Percentiles rank a stretch among this genome's conserved stretches.
Evolutionary conservation across 2,113 vertebrate genomes (phyloP).

Genomic region (Danio rerio): DNA sequence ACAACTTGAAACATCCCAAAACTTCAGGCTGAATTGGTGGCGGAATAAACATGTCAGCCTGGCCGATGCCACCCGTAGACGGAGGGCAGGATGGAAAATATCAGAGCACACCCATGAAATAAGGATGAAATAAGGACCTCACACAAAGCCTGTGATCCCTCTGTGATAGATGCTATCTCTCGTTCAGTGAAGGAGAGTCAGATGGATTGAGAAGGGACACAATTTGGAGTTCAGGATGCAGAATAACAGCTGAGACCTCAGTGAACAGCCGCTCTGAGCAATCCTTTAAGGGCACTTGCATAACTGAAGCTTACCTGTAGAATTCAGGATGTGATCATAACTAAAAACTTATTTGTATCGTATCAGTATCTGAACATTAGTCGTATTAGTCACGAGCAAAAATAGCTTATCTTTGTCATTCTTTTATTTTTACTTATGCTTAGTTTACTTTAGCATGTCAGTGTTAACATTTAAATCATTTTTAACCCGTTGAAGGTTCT

Average conservation of each 20-base stretch:
- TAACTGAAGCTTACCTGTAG: not conserved
- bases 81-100: constrained; percentile 62
- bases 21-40: constrained; percentile 25
- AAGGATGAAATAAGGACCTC: constrained; percentile 64
- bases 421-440: too few species aligned
- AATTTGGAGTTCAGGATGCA: constrained; percentile 11
- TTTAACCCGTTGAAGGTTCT: too few species aligned
- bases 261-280: not conserved
- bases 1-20: not conserved
- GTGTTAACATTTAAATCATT: too few species aligned
- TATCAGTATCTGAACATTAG: not conserved
- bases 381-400: not conserved
- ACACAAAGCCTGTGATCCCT: constrained; percentile 68
- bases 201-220: not conserved
- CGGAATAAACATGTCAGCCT: constrained; percentile 57
- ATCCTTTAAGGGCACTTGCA: not conserved
- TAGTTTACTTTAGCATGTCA: too few species aligned
- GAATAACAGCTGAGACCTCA: constrained; percentile 23
- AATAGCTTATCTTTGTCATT: not conserved
- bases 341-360: not conserved
- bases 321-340: not conserved
- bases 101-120: constrained; percentile 64
- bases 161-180: constrained; percentile 70
- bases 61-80: constrained; percentile 60
- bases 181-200: constrained; percentile 20